Percentiles rank a stretch among this genome's conserved stretches.
These are phyloP conservation scores for Sericinus montela DNA, from an alignment of 2,888 invertebrate genomes.

Conservation along the genomic window DNA sequence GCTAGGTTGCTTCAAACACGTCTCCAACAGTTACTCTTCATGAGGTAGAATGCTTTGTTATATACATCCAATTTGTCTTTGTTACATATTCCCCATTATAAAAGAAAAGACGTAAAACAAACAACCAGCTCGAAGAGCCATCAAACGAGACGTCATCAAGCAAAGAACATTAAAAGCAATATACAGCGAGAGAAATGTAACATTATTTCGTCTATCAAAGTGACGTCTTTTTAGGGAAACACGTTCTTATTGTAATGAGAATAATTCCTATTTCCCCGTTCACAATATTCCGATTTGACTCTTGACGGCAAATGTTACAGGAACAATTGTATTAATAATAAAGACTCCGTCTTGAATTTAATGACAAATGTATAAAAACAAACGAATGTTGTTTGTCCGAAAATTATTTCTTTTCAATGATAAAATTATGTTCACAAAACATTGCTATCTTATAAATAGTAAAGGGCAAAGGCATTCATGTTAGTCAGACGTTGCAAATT, in stretches of 20 bases:
- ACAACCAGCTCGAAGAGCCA: conserved; percentile 7
- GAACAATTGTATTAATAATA: conserved; percentile 15
- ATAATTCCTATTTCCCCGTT: neutral
- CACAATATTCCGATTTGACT: neutral
- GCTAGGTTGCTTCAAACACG: no score
- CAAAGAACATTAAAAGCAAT: conserved; percentile 15
- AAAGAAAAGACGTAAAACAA: conserved; percentile 9
- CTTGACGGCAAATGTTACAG: conserved; percentile 1
- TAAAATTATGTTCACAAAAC: no score
- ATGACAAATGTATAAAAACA: neutral
- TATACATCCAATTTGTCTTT: neutral
- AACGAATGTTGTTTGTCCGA: no score
- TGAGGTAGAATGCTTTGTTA: no score
- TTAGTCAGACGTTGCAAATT: no score
- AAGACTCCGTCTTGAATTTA: conserved; percentile 12
- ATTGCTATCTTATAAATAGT: no score
- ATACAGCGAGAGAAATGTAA: conserved; percentile 6
- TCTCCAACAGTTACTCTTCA: no score
- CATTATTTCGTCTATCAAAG: neutral
- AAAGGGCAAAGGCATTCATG: no score
- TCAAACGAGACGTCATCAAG: conserved; percentile 14
- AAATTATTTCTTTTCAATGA: no score
- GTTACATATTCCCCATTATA: neutral
- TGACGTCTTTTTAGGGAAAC: neutral
- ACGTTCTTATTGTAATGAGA: neutral